Evolutionary conservation across 2,797 vertebrate species (phyloP).

Genomic region (Staurois parvus): DNA sequence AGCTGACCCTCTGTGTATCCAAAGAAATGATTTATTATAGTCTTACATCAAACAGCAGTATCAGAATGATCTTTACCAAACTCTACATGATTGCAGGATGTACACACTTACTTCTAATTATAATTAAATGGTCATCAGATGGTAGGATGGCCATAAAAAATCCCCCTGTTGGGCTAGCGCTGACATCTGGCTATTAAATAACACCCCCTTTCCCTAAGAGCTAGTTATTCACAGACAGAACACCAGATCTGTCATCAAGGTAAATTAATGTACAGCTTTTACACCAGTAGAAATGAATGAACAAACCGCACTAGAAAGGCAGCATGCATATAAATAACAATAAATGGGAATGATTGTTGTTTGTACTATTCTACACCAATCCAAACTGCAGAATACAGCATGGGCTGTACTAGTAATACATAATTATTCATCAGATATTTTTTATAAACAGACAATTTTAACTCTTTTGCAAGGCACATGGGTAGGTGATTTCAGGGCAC

Average conservation of each 20-base stretch:
- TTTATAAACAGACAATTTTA: too few relatives aligned
- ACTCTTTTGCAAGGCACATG: too few relatives aligned
- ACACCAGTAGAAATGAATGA: neutral
- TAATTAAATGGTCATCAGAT: constrained; percentile 57
- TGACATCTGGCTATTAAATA: constrained; percentile 18
- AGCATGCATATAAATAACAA: neutral
- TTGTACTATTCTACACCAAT: too few relatives aligned
- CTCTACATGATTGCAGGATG: constrained; percentile 42
- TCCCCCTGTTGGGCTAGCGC: constrained; percentile 35
- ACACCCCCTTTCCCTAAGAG: constrained; percentile 13
- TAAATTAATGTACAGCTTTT: neutral
- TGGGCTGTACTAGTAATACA: too few relatives aligned
- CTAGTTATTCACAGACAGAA: constrained; percentile 1
- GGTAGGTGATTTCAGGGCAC: too few relatives aligned
- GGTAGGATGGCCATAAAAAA: constrained; percentile 49
- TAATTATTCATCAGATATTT: too few relatives aligned
- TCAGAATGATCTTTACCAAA: constrained; percentile 48
- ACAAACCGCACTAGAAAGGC: neutral
- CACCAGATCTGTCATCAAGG: constrained; percentile 5
- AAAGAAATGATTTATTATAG: constrained; percentile 46
- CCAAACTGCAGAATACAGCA: too few relatives aligned
- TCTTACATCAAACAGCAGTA: constrained; percentile 26
- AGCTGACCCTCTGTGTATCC: constrained; percentile 39
- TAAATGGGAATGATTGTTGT: neutral
- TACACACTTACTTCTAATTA: constrained; percentile 51